These are phyloP conservation scores for Stegostoma tigrinum DNA, from an alignment of 2,113 vertebrate genomes.

Conservation along the genomic window DNA sequence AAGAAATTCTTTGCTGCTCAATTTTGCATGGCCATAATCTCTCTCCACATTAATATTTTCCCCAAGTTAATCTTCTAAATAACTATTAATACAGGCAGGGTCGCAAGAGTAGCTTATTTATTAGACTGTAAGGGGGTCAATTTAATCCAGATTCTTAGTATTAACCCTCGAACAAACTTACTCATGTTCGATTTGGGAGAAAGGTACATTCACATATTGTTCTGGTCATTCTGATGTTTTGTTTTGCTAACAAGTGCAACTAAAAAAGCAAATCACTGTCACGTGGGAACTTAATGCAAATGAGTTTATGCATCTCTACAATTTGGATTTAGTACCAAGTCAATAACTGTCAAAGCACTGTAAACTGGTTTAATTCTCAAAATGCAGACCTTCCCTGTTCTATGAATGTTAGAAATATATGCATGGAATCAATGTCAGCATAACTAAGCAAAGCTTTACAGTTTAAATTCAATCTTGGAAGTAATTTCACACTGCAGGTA, in stretches of 20 bases:
- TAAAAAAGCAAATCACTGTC: neutral
- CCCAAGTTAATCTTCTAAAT: neutral
- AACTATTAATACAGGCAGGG: neutral
- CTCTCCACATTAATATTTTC: neutral
- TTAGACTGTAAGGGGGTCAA: neutral
- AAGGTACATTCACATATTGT: neutral
- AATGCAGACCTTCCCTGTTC: neutral
- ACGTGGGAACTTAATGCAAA: neutral
- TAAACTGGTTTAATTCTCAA: neutral
- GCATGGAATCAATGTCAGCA: neutral
- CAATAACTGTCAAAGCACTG: neutral
- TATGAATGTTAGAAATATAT: neutral
- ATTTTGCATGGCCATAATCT: neutral
- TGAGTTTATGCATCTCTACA: neutral
- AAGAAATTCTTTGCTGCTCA: too few species aligned
- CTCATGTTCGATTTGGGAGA: neutral
- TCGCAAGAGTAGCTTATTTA: too few species aligned
- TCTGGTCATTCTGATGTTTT: neutral
- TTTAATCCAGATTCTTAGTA: neutral
- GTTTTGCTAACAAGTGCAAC: neutral
- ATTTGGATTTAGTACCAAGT: neutral
- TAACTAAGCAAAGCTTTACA: neutral
- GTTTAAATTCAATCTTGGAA: neutral
- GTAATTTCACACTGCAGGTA: neutral
- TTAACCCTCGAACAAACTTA: neutral